phyloP scores from a whole-genome alignment of 2,797 vertebrate species.

The Phaenicophaeus curvirostris region DNA sequence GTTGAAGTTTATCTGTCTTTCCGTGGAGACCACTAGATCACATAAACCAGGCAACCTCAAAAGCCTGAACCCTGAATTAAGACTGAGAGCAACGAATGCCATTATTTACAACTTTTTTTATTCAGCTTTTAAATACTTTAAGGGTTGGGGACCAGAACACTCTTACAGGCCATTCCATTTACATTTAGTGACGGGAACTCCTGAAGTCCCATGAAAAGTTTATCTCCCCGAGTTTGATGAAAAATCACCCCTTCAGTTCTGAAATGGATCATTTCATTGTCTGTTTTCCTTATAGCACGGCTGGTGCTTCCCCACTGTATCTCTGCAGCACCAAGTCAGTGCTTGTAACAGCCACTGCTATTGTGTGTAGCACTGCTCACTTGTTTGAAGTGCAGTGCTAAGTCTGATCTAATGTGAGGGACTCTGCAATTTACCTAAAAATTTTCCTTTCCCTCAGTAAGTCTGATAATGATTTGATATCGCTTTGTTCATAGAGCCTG shows the following conservation, averaged over 20 bases:
- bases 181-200: not conserved
- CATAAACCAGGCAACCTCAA: conserved; percentile 1
- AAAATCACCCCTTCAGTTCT: not conserved
- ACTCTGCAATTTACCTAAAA: not conserved
- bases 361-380: not conserved
- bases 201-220: not conserved
- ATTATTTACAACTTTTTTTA: conserved; percentile 19
- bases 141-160: not conserved
- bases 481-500: not conserved
- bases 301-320: not conserved
- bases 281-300: not conserved
- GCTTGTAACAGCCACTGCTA: not conserved
- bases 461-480: not conserved
- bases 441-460: not conserved
- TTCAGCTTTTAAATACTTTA: not conserved
- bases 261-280: rapidly evolving
- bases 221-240: not conserved
- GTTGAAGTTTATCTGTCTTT: conserved; percentile 77
- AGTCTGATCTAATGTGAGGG: not conserved
- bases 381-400: not conserved
- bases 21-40: conserved; percentile 70
- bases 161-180: not conserved
- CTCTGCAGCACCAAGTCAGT: rapidly evolving
- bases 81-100: not conserved
- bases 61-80: conserved; percentile 34